phyloP scores from a whole-genome alignment of 2,888 invertebrate genomes.

The Nephrocerus scutellatus region DNA sequence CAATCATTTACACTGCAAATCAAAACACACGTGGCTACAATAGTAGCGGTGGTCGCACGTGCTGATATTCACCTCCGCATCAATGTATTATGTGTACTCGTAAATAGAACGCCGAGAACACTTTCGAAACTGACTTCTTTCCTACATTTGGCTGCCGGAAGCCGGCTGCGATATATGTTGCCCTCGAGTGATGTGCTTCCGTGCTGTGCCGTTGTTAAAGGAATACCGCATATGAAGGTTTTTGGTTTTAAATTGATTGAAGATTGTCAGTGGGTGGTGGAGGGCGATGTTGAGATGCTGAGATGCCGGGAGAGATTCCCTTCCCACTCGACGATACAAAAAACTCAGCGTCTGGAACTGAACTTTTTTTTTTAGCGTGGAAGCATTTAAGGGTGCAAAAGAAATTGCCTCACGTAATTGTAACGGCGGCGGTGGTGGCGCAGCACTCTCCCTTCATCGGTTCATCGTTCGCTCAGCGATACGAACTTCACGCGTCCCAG shows the following conservation, averaged over 20 bases:
- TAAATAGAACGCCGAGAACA: too few species aligned
- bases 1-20: conserved; percentile 38
- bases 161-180: conserved; percentile 3
- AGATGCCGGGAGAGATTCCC: conserved; percentile 25
- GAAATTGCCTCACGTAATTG: conserved; percentile 41
- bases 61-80: not conserved
- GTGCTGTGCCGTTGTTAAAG: not conserved
- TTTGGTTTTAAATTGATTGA: conserved; percentile 10
- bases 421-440: conserved; percentile 1
- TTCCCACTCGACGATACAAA: conserved; percentile 20
- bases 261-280: conserved; percentile 22
- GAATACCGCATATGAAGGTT: too few species aligned
- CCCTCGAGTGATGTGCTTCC: conserved; percentile 9
- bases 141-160: conserved; percentile 13
- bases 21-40: conserved; percentile 49
- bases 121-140: conserved; percentile 15
- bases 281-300: conserved; percentile 19
- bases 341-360: conserved; percentile 14
- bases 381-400: conserved; percentile 20
- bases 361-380: conserved; percentile 31
- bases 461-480: too few species aligned
- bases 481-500: too few species aligned
- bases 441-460: too few species aligned
- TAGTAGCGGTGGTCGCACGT: conserved; percentile 33
- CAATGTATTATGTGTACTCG: conserved; percentile 10